A percentile compares a stretch with the other conserved stretches of the same genome.
These are phyloP conservation scores for Romanogobio albipinnatus DNA, from an alignment of 2,113 vertebrate species.

Conservation along the genomic window DNA sequence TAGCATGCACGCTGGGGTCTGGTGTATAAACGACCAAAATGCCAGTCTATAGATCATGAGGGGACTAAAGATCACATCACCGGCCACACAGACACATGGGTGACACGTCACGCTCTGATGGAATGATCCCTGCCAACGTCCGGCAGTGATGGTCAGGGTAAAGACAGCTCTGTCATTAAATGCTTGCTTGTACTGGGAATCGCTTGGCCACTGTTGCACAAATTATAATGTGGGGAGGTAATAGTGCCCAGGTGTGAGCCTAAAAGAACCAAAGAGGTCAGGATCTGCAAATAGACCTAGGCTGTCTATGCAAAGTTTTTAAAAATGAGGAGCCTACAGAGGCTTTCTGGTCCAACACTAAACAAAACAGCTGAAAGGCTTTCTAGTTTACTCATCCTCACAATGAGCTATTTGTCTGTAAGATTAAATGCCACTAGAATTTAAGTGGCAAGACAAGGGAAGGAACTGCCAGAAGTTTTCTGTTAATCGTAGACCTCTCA, in stretches of 20 bases:
- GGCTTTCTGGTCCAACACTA: background rate
- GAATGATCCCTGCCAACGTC: slow-evolving; percentile 96
- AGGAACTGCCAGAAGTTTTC: background rate
- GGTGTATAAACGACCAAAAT: slow-evolving; percentile 92
- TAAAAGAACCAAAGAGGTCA: slow-evolving; percentile 23
- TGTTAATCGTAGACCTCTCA: background rate
- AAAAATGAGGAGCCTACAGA: background rate
- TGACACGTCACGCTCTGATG: slow-evolving; percentile 84
- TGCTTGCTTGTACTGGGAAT: slow-evolving; percentile 74
- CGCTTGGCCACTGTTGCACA: slow-evolving; percentile 83
- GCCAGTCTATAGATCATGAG: slow-evolving; percentile 99
- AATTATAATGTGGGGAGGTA: slow-evolving; percentile 76
- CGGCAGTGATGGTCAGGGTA: slow-evolving; percentile 86
- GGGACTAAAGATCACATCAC: slow-evolving; percentile 99
- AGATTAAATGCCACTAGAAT: background rate
- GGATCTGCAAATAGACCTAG: slow-evolving; percentile 14
- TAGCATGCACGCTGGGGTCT: slow-evolving; percentile 88
- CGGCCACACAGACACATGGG: slow-evolving; percentile 86
- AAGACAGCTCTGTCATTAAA: slow-evolving; percentile 98
- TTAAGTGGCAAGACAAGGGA: background rate
- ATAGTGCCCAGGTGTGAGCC: slow-evolving; percentile 12
- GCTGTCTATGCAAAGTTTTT: slow-evolving; percentile 20
- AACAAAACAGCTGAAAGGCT: background rate
- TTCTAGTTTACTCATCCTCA: background rate
- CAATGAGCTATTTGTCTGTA: background rate